A percentile compares a stretch with the other conserved stretches of the same genome.
These are phyloP conservation scores for Lepidochitona cinerea DNA, from an alignment of 2,888 invertebrate species.

Conservation along the genomic window DNA sequence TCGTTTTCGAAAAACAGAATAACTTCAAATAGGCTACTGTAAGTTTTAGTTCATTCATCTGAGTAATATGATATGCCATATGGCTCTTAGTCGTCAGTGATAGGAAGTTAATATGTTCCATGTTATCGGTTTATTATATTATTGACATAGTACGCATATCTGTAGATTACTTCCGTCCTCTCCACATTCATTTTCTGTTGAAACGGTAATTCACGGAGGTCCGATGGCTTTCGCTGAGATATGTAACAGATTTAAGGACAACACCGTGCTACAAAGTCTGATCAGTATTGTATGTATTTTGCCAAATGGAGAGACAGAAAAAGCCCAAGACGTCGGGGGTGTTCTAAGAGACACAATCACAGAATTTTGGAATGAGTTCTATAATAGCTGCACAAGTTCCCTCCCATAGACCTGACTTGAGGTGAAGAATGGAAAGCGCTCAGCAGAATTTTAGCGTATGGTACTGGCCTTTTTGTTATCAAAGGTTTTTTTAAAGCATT, in stretches of 20 bases:
- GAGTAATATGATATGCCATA: too few species aligned
- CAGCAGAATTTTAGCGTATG: background rate
- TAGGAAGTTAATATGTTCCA: too few species aligned
- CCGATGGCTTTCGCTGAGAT: background rate
- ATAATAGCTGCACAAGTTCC: background rate
- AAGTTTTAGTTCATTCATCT: too few species aligned
- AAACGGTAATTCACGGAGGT: background rate
- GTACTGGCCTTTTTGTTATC: background rate
- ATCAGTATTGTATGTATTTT: background rate
- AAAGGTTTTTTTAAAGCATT: background rate
- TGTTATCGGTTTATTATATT: too few species aligned
- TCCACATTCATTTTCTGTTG: too few species aligned
- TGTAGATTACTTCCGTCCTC: too few species aligned
- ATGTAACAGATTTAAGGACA: too few species aligned
- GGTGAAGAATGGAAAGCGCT: background rate
- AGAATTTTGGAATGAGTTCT: background rate
- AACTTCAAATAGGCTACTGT: too few species aligned
- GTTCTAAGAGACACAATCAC: background rate
- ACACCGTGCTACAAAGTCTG: background rate
- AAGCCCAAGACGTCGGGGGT: background rate
- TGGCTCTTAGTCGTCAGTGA: too few species aligned
- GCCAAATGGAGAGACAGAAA: background rate
- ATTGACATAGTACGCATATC: too few species aligned
- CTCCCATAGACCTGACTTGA: background rate
- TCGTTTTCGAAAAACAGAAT: too few species aligned